Base-by-base conservation (phyloP, 2,797 vertebrate genomes). In the Propithecus perrieri region DNA sequence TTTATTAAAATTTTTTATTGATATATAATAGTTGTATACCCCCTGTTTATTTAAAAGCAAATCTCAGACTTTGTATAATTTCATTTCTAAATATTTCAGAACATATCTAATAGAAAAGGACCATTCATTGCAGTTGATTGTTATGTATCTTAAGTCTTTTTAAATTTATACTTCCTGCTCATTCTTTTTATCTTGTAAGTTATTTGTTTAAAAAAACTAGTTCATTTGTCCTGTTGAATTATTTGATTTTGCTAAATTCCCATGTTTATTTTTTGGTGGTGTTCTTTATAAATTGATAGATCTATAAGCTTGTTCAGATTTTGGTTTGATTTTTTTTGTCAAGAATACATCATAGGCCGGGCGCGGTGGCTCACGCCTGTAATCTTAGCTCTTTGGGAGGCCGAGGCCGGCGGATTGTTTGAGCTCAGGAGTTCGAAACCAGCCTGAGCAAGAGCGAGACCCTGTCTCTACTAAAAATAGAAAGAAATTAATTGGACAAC, bases 31-130 rank as follows among this genome's bases (percentile, higher is more conserved):
- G 12, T 78, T 78, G 22, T 26, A 14, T 35, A 78, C 6, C 11
- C 24, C 15, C 10, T 30, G 26, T 50, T 65, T 55, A 79, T 88
- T 94, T 93, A 79, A 95, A 86, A 67, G 46, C 10, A 85, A 72
- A 93, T 50, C 63, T 96, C 53, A 93, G 35, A 67, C 6, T 35
- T 78, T 4, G 65, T 43, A 63, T 79, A 14, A 61, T 91, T 91
- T 89, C 33, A 55, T 96, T 95, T 88, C n/a, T 84, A 88, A 93
- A 50, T 84, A 88, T 79, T 83, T 74, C 28, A 87, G 57, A 74
- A 43, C 80, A 26, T 84, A 71, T 55, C 38, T 48, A 63, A 91
- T 87, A 84, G 75, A 75, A 33, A 87, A 89, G 13, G 4, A 63
- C 8, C 43, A 61, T 43, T 85, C 26, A 41, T 53, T 88, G 38